Conservation (phyloP, 1,140 invertebrate genomes). For the Drosophila malerkotliana region DNA sequence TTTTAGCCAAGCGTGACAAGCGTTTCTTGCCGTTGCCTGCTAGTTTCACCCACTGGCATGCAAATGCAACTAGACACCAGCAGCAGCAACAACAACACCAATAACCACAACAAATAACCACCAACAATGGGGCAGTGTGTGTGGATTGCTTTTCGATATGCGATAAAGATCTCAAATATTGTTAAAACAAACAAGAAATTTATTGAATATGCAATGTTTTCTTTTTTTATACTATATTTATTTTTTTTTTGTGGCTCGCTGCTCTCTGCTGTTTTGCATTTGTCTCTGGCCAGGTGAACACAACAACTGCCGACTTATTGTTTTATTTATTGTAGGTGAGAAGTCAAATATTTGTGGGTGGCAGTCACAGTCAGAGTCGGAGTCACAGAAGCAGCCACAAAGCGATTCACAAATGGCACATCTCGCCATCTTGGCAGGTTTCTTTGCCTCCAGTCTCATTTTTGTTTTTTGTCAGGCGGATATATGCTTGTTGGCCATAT, state of each 20-base stretch:
- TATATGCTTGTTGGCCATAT: slow-evolving; percentile 58
- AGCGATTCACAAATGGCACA: slow-evolving; percentile 75
- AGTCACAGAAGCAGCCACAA: slow-evolving; percentile 18
- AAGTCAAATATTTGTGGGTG: slow-evolving; percentile 81
- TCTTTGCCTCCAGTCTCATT: slow-evolving; percentile 38
- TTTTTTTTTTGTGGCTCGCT: slow-evolving; percentile 1
- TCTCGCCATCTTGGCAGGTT: slow-evolving; percentile 70
- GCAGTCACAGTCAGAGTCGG: slow-evolving; percentile 33
- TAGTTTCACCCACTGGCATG: slow-evolving; percentile 75
- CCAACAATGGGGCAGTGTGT: slow-evolving; percentile 38
- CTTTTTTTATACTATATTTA: slow-evolving; percentile 4
- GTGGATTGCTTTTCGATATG: slow-evolving; percentile 68
- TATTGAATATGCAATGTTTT: slow-evolving; percentile 77
- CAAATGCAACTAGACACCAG: slow-evolving; percentile 57
- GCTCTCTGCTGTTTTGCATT: slow-evolving; percentile 61
- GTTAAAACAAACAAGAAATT: slow-evolving; percentile 82
- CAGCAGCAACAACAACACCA: slow-evolving; percentile 38
- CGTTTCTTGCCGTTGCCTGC: slow-evolving; percentile 54
- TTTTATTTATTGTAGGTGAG: slow-evolving; percentile 81
- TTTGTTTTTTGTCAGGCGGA: slow-evolving; percentile 61
- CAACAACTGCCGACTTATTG: slow-evolving; percentile 65
- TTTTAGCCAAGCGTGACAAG: slow-evolving; percentile 81
- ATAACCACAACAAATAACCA: slow-evolving; percentile 10
- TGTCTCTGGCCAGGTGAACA: slow-evolving; percentile 67
- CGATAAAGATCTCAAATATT: slow-evolving; percentile 81